Evolutionary conservation across 2,888 invertebrate species (phyloP).

Genomic region (Standfussiana lucernea): DNA sequence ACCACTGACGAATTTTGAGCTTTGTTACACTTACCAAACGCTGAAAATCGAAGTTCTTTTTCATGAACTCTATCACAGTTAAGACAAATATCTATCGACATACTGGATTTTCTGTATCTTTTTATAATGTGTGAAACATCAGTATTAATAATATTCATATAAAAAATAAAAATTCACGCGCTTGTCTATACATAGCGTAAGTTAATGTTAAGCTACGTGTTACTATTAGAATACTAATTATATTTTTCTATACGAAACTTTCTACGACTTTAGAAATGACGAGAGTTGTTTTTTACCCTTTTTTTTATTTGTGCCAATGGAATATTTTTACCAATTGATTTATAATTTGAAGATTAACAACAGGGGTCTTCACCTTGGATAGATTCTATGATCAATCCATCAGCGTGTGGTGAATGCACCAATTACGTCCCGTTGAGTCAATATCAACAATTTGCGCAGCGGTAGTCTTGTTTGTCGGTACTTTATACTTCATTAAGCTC

Average conservation of each 20-base stretch:
- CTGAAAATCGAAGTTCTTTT: background rate
- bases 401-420: slow-evolving; percentile 38
- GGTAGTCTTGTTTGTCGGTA: slow-evolving; percentile 43
- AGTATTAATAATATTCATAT: slow-evolving; percentile 71
- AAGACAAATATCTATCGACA: too few relatives aligned
- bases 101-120: slow-evolving; percentile 11
- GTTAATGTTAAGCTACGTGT: slow-evolving; percentile 74
- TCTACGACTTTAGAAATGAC: slow-evolving; percentile 80
- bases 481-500: slow-evolving; percentile 45
- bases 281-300: slow-evolving; percentile 66
- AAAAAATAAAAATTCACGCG: slow-evolving; percentile 63
- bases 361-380: slow-evolving; percentile 24
- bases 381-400: slow-evolving; percentile 37
- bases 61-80: background rate
- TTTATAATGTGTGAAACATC: slow-evolving; percentile 62
- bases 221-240: slow-evolving; percentile 84
- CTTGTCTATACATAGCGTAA: slow-evolving; percentile 69
- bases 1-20: background rate
- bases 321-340: slow-evolving; percentile 29
- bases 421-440: slow-evolving; percentile 60
- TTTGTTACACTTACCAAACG: background rate
- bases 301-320: slow-evolving; percentile 70
- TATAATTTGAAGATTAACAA: slow-evolving; percentile 15
- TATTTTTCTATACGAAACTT: slow-evolving; percentile 88
- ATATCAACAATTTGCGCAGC: slow-evolving; percentile 55